Evolutionary conservation across 2,113 vertebrate species (phyloP).

Genomic region (Platysteira castanea): DNA sequence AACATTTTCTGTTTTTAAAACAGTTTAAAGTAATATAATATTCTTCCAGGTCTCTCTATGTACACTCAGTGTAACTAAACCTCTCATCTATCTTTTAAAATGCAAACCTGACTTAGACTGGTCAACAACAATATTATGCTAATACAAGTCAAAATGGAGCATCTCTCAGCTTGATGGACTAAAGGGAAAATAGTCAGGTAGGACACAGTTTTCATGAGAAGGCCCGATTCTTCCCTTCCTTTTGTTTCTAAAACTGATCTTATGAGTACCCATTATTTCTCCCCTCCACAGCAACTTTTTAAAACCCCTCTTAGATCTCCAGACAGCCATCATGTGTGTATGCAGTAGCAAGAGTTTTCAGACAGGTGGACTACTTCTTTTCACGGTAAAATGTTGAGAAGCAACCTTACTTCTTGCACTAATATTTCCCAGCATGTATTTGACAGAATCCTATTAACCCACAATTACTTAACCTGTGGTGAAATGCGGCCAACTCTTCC

Average conservation of each 20-base stretch:
- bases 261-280: background rate
- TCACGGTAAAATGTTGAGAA: background rate
- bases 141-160: background rate
- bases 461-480: background rate
- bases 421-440: background rate
- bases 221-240: background rate
- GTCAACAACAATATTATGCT: background rate
- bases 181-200: background rate
- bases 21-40: background rate
- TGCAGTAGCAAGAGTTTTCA: background rate
- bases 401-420: background rate
- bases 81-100: background rate
- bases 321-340: background rate
- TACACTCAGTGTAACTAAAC: conserved; percentile 18
- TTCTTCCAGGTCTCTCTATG: background rate
- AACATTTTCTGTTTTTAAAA: conserved; percentile 25
- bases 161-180: background rate
- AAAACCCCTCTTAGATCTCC: background rate
- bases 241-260: background rate
- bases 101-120: background rate
- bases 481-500: background rate
- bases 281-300: background rate
- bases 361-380: background rate
- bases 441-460: background rate
- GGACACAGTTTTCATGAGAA: background rate